Evolutionary conservation across 2,797 vertebrate genomes (phyloP).

Genomic region (Pangasius sanitwongsei): DNA sequence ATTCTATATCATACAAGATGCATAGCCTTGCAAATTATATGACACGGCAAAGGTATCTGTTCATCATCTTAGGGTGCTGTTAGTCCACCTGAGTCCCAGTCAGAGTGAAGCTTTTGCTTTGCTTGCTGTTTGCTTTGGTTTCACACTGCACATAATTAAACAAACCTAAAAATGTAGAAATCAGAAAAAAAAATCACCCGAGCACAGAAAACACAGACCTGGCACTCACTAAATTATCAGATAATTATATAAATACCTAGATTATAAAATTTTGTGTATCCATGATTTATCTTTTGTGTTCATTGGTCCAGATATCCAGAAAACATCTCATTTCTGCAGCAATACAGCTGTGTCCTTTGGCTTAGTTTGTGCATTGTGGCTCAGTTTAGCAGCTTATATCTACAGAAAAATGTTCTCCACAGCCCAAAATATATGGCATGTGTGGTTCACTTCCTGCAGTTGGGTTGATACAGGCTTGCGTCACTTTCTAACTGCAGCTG

Average conservation of each 20-base stretch:
- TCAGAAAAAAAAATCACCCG: neutral
- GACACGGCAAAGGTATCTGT: neutral
- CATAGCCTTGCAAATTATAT: neutral
- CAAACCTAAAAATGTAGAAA: neutral
- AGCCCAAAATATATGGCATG: neutral
- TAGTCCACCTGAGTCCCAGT: neutral
- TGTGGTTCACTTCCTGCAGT: neutral
- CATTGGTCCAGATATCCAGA: neutral
- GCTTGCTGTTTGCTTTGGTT: neutral
- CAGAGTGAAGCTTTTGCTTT: neutral
- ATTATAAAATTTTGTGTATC: neutral
- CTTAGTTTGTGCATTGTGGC: neutral
- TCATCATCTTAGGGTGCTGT: neutral
- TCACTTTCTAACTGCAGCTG: slow-evolving; percentile 4
- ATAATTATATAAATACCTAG: neutral
- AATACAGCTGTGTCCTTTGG: neutral
- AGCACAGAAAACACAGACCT: neutral
- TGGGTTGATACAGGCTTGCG: neutral
- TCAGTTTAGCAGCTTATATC: neutral
- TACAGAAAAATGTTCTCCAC: neutral
- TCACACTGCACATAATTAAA: neutral
- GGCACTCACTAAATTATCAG: neutral
- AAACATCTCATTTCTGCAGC: neutral
- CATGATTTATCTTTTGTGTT: neutral
- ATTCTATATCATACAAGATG: neutral